Evolutionary conservation across 2,797 vertebrate species (phyloP).

Genomic region (Sebastes umbrosus): DNA sequence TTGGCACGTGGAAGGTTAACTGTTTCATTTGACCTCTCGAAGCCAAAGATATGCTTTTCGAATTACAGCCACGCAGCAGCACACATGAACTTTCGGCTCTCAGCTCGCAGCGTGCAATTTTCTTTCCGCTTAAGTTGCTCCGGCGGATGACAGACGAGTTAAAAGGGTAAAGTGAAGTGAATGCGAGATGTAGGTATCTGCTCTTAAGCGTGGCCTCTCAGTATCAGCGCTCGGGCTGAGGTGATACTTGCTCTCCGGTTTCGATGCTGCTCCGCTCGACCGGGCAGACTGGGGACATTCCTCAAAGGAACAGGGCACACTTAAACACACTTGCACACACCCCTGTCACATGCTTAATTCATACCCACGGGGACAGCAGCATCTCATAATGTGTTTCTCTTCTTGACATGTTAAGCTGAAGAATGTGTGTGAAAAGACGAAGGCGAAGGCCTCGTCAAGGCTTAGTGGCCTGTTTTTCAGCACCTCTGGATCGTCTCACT

Average conservation of each 20-base stretch:
- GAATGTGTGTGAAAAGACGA: constrained; percentile 48
- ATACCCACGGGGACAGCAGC: constrained; percentile 48
- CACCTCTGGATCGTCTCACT: constrained; percentile 21
- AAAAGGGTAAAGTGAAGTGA: constrained; percentile 50
- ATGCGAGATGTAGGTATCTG: constrained; percentile 52
- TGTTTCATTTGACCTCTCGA: constrained; percentile 50
- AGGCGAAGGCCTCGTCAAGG: neutral
- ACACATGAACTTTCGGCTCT: constrained; percentile 25
- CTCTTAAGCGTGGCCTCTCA: constrained; percentile 34
- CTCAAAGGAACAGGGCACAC: constrained; percentile 69
- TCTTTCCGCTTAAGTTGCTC: constrained; percentile 43
- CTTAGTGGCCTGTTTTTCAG: constrained; percentile 42
- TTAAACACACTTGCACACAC: constrained; percentile 64
- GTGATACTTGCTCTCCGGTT: constrained; percentile 80
- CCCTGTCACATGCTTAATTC: constrained; percentile 67
- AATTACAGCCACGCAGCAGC: constrained; percentile 14
- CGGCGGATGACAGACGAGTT: constrained; percentile 57
- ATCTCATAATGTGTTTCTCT: constrained; percentile 59
- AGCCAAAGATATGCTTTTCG: constrained; percentile 27
- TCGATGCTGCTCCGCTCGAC: constrained; percentile 77
- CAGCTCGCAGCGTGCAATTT: constrained; percentile 46
- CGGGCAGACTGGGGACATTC: constrained; percentile 83
- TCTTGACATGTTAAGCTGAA: constrained; percentile 55
- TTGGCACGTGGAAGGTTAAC: constrained; percentile 47
- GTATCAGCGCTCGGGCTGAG: constrained; percentile 57